Evolutionary conservation across 2,888 invertebrate genomes (phyloP), one percentile per base, ranked within the genome.

Genomic region (Drosophila greeni): DNA sequence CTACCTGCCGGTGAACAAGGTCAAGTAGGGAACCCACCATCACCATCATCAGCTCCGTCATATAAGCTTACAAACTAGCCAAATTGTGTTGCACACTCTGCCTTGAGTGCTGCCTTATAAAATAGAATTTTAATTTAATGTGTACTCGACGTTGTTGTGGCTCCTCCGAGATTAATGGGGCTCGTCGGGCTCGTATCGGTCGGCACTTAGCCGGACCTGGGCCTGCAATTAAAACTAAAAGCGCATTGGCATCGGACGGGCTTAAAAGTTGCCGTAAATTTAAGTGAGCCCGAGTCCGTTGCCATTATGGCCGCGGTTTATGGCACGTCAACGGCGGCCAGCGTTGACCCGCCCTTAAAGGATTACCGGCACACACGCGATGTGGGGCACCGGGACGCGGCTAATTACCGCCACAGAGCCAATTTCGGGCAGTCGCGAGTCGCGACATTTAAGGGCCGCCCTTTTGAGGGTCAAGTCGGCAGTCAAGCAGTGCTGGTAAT

Each of bases 361-460:
- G 74, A 79, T 80, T 82, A 75, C 64, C n/a, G 76, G 53, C 72
- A 80, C 70, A 74, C 79, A 80, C 79, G 79, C 79, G 77, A 80
- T 77, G 66, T 42, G 61, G 26, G 62, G 42, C 75, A 69, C 51
- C 34, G 64, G 71, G 57, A 64, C 56, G 67, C 57, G 24, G 74
- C 79, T 82, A 82, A 80, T 80, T 80, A 82, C 61, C 45, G 48
- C 56, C 47, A 20, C 61, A 53, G 40, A 53, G 73, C 58, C 72
- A 73, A 75, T 77, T 79, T 74, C 74, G 66, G 65, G 43, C 40
- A 47, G 53, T 60, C 77, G 79, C 77, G 75, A 47, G 53, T 60
- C 77, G 79, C 77, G 75, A 82, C 82, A 82, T 82, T 75, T 82
- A 80, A 80, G 77, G 75, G 72, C 34, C 75, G 74, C 74, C 72